Evolutionary conservation across 2,113 vertebrate genomes (phyloP), one percentile per base, ranked within the genome.

Genomic region (Platichthys stellatus): DNA sequence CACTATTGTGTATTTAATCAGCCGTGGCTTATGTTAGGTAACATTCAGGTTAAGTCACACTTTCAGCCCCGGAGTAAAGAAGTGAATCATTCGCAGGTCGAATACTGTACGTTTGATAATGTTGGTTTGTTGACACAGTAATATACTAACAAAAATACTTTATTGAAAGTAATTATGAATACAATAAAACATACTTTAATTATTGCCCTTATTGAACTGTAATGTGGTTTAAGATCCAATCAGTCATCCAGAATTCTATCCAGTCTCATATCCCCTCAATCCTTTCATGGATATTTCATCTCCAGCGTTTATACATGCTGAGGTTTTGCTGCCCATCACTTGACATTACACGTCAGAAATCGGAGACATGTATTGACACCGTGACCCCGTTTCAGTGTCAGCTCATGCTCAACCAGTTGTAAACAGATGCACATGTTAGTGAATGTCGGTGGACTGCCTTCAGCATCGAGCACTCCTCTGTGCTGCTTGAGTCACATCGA

Each of bases 401-500:
- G 61, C 78, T 73, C 51, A 26, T 72, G 31, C 40, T 71, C 24
- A 63, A 72, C 72, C 86, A 82, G 83, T 75, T 84, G 74, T 78
- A 82, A 86, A 81, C 72, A 78, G 68, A 86, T 63, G 72, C 72
- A 72, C 72, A 73, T 63, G 65, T 74, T 51, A 63, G 68, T 65
- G 69, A 65, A 83, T 61, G 68, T 79, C 72, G 18, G 78, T 61
- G 80, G 80, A 83, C 82, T 78, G 71, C 84, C 83, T 76, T 86
- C 74, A 78, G 73, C 74, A 56, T 68, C 65, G 2, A 69, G 71
- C 69, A 64, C 78, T 63, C 78, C 73, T 81, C 76, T 56, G 59
- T 70, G 76, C 77, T 68, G 74, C 74, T 82, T 47, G 47, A 87
- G 63, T 92, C 74, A 83, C 89, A 90, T 89, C 17, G 77, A 87